Base-by-base conservation (phyloP, 2,888 invertebrate genomes). In the Yponomeuta evonymella region DNA sequence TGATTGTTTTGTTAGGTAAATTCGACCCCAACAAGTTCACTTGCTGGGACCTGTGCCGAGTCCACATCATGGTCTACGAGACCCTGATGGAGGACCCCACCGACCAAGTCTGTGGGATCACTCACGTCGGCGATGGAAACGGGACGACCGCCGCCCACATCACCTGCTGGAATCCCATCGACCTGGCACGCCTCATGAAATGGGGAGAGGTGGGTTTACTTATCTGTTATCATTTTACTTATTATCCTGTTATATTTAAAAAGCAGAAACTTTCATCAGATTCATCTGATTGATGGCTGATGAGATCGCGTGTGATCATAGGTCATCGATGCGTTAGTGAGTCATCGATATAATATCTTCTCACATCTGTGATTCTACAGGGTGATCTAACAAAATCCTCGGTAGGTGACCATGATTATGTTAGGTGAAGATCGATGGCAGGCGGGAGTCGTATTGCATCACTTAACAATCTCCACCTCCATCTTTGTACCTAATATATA, bases 81-180 rank as follows among this genome's bases (percentile, higher is more conserved):
- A 94, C 95, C 30, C 86, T 97, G 70, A 83, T 96, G 81, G 95
- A 96, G 75, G 96, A 96, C 78, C 95, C 95, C 73, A 93, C 94
- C 75, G 95, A 95, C 77, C 97, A 97, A 83, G 94, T 96, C 71
- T 90, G 95, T 71, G 97, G 97, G 0, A 93, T 96, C 74, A 94
- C 94, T 6, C 96, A 97, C 83, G 93, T 96, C 71, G 95, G 94
- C 0, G 95, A 96, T 80, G 93, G 95, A 66, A 85, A 86, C 10
- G 94, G 95, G 0, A 92, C 94, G 2, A 92, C 93, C 29, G 90
- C 95, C 2, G 93, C 95, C 0, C 94, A 95, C 81, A 85, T 96
- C 72, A 95, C 95, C 48, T 92, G 95, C 58, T 96, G 96, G 95
- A 94, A 95, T 76, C 95, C 95, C 12, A 93, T 93, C 12, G 96